Evolutionary conservation across 1,140 invertebrate species (phyloP).

Genomic region (Cotesia typhae): DNA sequence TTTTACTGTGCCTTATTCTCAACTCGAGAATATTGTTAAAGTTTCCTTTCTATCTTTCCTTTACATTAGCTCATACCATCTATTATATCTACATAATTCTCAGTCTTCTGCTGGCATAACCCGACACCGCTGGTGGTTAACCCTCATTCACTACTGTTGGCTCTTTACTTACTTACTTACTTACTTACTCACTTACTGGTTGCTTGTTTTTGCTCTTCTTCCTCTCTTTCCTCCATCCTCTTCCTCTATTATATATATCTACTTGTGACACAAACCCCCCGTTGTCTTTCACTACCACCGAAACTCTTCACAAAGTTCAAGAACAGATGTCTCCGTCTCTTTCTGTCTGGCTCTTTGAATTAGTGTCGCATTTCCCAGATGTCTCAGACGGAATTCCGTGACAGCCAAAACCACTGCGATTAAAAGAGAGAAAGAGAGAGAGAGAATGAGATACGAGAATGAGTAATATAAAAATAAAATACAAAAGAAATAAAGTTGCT

Average conservation of each 20-base stretch:
- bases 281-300: not conserved
- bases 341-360: not conserved
- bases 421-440: not conserved
- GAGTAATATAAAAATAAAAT: not conserved
- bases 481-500: not conserved
- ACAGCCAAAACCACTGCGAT: not conserved
- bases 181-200: not conserved
- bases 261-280: too few species aligned
- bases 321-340: conserved; percentile 25
- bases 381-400: conserved; percentile 19
- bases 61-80: not conserved
- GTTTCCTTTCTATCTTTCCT: conserved; percentile 18
- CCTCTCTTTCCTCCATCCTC: conserved; percentile 13
- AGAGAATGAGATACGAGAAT: not conserved
- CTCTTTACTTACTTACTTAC: not conserved
- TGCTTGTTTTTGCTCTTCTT: not conserved
- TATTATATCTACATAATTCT: not conserved
- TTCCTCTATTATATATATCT: conserved; percentile 26
- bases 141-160: conserved; percentile 12
- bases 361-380: conserved; percentile 18
- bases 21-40: not conserved
- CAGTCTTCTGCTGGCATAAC: not conserved
- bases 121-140: conserved; percentile 25
- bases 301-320: conserved; percentile 12
- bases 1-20: not conserved